Evolutionary conservation across 2,797 vertebrate genomes (phyloP), one percentile per base, ranked within the genome.

Genomic region (Sebastes cheni): DNA sequence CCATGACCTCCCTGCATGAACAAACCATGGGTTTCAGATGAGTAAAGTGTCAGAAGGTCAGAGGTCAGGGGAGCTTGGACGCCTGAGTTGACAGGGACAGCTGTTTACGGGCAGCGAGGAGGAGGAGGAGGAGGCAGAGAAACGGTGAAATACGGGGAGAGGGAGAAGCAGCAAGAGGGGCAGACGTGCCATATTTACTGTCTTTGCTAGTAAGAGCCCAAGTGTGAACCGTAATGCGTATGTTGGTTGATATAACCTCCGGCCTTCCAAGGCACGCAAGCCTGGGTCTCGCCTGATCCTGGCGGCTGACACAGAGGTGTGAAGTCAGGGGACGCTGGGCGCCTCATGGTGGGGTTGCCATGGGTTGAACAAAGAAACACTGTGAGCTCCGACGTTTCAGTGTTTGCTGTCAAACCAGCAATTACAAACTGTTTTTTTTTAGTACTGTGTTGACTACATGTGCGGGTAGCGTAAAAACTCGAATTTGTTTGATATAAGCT

Each of bases 221-320:
- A 85, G 95, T 96, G 96, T 72, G 92, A 97, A 95, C 89, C 87
- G 80, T 93, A 89, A 90, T 84, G 89, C 81, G 88, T 91, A 87
- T 96, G 95, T 96, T 71, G 90, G 93, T 96, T 95, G 95, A 91
- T 96, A 89, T 96, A 96, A 97, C 96, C 96, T 95, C 92, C 82
- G 91, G 93, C 95, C 95, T 94, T 88, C 71, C 71, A 81, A 88
- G 90, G 82, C 88, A 78, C 67, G 20, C 74, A 82, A 79, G 89
- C 92, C 93, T 65, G 72, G 87, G 79, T 81, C 89, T 91, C 39
- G 88, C 95, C 95, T 95, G 96, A 95, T 96, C 92, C 84, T 67
- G 90, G 93, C 83, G 93, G 94, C 94, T 96, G 89, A 94, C 95
- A 93, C 83, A 0, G 70, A 85, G 54, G 85, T 95, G 96, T 84